Base-by-base conservation (phyloP, 2,888 invertebrate species). In the Folsomia candida region DNA sequence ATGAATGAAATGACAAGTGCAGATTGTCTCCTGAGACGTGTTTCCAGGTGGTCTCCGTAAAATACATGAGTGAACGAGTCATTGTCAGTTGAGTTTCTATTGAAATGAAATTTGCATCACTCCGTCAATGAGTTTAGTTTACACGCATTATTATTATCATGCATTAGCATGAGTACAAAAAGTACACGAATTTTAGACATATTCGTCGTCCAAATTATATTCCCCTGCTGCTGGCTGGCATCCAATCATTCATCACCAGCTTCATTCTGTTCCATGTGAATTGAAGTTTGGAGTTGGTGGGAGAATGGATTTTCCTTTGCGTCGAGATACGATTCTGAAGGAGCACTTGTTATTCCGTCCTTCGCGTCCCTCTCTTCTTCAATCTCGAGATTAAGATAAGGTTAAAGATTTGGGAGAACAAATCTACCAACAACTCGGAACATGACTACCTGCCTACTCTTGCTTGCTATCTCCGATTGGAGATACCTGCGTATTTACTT, bases 391-490 rank as follows among this genome's bases (percentile, higher is more conserved):
- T 54, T 54, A 61, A 64, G 63, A 64, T 64, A 64, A 64, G 63
- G 60, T 24, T 60, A 22, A 47, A 18, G 18, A 11, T 47, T 9
- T 6, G 20, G 6, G 20, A 20, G 57, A 9, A 64, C 63, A 64
- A 64, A 64, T 64, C 63, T 64, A 64, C 63, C 63, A 26, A 62
- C 62, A 62, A 64, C 51, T 28, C 26, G 2, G n/a, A 27, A 62
- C 62, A 62, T 27, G 63, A 51, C 63, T 64, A 64, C 63, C 62
- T 64, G 24, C 22, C 22, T 54, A 54, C 22, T 18, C 54, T 54
- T 4, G 20, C 54, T 54, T 18, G 47, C 6, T 54, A 22, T 14
- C 54, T 54, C 6, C 20, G 20, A 6, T 54, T 54, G n/a, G 14
- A 14, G 37, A 37, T 37, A 37, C 14, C 54, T 20, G 4, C 20